A percentile compares a stretch with the other conserved stretches of the same genome.
Conservation (phyloP, 2,888 invertebrate species). For the Anodontia alba region DNA sequence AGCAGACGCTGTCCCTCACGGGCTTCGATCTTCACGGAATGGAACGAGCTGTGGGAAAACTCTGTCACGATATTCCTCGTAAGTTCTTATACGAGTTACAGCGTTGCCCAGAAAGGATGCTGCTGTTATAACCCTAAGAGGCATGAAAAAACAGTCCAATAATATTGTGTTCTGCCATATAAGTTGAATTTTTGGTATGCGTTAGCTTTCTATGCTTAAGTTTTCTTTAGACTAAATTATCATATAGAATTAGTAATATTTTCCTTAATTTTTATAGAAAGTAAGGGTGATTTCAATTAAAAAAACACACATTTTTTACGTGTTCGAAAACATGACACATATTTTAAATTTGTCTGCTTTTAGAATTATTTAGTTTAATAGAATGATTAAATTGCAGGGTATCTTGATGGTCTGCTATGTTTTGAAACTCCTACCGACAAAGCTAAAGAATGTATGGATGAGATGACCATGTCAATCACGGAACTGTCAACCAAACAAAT, state of each 20-base stretch:
- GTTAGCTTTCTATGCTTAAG: too few species aligned
- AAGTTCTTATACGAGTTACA: slow-evolving; percentile 5
- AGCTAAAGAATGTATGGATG: slow-evolving; percentile 59
- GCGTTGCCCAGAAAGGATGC: too few species aligned
- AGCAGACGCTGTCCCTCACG: slow-evolving; percentile 66
- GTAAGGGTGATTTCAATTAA: too few species aligned
- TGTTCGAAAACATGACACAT: too few species aligned
- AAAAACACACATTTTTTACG: too few species aligned
- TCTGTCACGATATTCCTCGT: slow-evolving; percentile 67
- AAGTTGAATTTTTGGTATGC: too few species aligned
- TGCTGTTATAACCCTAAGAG: background rate
- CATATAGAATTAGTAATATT: too few species aligned
- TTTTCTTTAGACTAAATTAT: too few species aligned
- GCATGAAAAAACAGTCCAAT: background rate
- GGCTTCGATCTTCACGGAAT: slow-evolving; percentile 69
- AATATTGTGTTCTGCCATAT: background rate
- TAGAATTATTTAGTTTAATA: too few species aligned
- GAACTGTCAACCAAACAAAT: slow-evolving; percentile 67
- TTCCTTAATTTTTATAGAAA: too few species aligned
- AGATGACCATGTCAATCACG: slow-evolving; percentile 66
- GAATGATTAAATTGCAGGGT: slow-evolving; percentile 48
- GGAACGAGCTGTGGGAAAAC: slow-evolving; percentile 66
- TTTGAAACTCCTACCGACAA: slow-evolving; percentile 57
- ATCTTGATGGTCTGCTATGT: slow-evolving; percentile 64
- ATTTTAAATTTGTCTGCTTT: too few species aligned